These are phyloP conservation scores for Chaetophractus vellerosus DNA, from an alignment of 2,797 vertebrate genomes.

Conservation along the genomic window DNA sequence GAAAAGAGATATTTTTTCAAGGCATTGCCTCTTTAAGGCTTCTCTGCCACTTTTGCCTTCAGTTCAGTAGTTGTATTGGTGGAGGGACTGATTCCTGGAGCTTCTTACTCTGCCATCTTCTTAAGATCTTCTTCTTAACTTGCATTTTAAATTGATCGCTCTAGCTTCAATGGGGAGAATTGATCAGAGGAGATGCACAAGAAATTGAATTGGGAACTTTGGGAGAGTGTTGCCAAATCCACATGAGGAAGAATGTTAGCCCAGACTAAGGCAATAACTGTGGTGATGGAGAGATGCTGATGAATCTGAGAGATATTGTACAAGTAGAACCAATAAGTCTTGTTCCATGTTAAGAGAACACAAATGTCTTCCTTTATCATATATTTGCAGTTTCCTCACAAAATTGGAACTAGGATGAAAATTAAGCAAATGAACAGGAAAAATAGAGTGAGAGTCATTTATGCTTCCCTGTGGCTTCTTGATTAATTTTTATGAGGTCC, in stretches of 20 bases:
- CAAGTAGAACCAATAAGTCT: not conserved
- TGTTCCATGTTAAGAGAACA: not conserved
- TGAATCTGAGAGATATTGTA: not conserved
- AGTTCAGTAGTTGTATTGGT: no score
- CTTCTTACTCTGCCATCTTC: no score
- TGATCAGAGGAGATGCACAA: not conserved
- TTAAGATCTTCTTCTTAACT: not conserved
- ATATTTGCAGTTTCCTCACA: not conserved
- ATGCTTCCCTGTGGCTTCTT: not conserved
- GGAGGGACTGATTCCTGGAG: no score
- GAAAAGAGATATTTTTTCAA: no score
- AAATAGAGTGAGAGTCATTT: not conserved
- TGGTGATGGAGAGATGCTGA: not conserved
- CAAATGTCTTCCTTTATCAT: not conserved
- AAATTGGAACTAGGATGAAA: not conserved
- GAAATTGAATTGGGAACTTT: not conserved
- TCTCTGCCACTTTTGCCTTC: no score
- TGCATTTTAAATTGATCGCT: constrained; percentile 14
- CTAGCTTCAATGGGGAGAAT: not conserved
- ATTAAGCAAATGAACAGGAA: not conserved
- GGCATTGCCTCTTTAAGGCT: no score
- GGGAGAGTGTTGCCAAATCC: not conserved
- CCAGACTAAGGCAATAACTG: not conserved
- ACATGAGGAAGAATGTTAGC: not conserved
- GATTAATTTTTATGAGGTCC: not conserved